phyloP scores from a whole-genome alignment of 1,140 invertebrate genomes.

The Heliconius hewitsoni region DNA sequence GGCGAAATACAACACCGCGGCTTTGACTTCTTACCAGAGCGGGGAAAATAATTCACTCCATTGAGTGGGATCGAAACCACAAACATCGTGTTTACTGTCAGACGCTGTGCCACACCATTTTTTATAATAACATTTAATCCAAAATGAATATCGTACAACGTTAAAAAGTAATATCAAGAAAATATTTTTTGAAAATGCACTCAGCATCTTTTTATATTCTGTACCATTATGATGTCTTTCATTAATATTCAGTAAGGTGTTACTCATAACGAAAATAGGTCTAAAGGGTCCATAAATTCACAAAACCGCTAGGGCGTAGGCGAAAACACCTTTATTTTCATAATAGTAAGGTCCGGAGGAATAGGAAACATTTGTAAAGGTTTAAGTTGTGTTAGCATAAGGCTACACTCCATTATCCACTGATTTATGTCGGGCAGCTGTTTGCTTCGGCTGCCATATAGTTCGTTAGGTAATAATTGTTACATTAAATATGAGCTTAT shows the following conservation, averaged over 20 bases:
- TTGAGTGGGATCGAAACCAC: too few species aligned
- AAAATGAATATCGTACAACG: background rate
- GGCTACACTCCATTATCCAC: conserved; percentile 49
- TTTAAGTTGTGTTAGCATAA: conserved; percentile 52
- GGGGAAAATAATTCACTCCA: too few species aligned
- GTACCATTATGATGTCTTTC: conserved; percentile 22
- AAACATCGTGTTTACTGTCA: too few species aligned
- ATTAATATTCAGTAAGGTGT: conserved; percentile 47
- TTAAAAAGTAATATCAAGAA: background rate
- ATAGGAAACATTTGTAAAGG: conserved; percentile 38
- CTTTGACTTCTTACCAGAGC: too few species aligned
- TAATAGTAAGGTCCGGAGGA: conserved; percentile 19
- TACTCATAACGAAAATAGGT: conserved; percentile 42
- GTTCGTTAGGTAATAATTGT: conserved; percentile 36
- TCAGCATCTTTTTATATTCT: background rate
- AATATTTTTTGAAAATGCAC: background rate
- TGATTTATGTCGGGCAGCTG: conserved; percentile 50
- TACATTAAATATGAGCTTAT: background rate
- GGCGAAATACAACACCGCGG: too few species aligned
- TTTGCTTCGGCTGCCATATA: conserved; percentile 40
- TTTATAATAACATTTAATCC: conserved; percentile 1
- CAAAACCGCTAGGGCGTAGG: background rate
- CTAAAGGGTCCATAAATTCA: conserved; percentile 33
- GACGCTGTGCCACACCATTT: background rate
- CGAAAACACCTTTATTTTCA: conserved; percentile 31